phyloP scores from a whole-genome alignment of 2,113 vertebrate genomes.

The Thinocorus orbignyianus region DNA sequence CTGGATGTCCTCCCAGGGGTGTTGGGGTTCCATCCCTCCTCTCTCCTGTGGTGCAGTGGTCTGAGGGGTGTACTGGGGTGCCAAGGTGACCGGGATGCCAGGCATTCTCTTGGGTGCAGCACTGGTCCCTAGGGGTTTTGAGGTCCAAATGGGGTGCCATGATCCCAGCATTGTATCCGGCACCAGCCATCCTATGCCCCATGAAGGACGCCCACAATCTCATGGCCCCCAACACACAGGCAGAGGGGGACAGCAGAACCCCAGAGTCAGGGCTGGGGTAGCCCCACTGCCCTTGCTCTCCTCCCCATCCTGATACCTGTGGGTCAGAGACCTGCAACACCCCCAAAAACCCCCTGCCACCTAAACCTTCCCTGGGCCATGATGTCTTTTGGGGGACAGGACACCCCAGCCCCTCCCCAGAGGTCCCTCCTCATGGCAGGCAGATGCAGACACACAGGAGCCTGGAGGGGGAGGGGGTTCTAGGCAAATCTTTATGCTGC shows the following conservation, averaged over 20 bases:
- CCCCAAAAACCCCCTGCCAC: no score
- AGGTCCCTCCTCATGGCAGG: background rate
- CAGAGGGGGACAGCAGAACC: background rate
- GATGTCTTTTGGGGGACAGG: background rate
- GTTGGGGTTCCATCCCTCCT: no score
- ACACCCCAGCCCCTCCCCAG: background rate
- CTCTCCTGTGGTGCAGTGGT: no score
- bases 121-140: background rate
- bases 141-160: background rate
- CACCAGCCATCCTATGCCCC: conserved; percentile 76
- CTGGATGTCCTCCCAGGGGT: background rate
- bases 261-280: rapidly evolving
- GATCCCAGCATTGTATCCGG: background rate
- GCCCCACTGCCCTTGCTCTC: no score
- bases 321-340: no score
- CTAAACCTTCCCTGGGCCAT: rapidly evolving
- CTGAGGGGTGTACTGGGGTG: no score
- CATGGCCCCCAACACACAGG: background rate
- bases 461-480: background rate
- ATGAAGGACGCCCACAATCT: conserved; percentile 51
- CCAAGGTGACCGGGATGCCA: no score
- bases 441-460: background rate
- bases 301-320: conserved; percentile 57
- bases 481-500: conserved; percentile 54
- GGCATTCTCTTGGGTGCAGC: no score